Evolutionary conservation across 2,113 vertebrate species (phyloP).

Genomic region (Epinephelus moara): DNA sequence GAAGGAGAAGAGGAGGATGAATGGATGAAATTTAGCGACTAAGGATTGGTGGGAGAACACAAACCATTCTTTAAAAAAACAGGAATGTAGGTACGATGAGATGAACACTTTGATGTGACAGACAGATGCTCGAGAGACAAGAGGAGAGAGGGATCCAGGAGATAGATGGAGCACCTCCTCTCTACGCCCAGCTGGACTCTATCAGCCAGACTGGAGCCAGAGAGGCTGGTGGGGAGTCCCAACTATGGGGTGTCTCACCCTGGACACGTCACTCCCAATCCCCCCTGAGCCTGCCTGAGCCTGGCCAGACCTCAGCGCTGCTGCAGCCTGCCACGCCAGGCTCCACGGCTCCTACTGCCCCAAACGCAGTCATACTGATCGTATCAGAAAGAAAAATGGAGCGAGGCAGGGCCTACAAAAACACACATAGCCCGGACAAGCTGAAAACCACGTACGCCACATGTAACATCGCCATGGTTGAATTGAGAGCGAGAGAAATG

Average conservation of each 20-base stretch:
- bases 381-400: conserved; percentile 70
- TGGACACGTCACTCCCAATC: conserved; percentile 77
- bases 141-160: conserved; percentile 17
- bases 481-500: conserved; percentile 47
- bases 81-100: conserved; percentile 39
- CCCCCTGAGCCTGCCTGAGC: conserved; percentile 64
- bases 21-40: conserved; percentile 29
- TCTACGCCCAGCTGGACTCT: conserved; percentile 74
- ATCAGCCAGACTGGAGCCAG: conserved; percentile 79
- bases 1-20: conserved; percentile 10
- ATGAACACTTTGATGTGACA: conserved; percentile 58
- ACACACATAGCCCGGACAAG: conserved; percentile 45
- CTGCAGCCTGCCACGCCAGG: conserved; percentile 51
- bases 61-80: background rate
- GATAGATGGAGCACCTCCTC: conserved; percentile 42
- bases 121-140: conserved; percentile 53
- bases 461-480: conserved; percentile 53
- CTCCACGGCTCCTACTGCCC: conserved; percentile 49
- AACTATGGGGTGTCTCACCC: conserved; percentile 57
- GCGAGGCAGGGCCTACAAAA: conserved; percentile 31
- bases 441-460: conserved; percentile 62
- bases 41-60: conserved; percentile 19
- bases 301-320: conserved; percentile 72
- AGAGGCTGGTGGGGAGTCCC: conserved; percentile 70
- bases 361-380: conserved; percentile 69